Base-by-base conservation (phyloP, 2,797 vertebrate species). In the Diplodus puntazzo region DNA sequence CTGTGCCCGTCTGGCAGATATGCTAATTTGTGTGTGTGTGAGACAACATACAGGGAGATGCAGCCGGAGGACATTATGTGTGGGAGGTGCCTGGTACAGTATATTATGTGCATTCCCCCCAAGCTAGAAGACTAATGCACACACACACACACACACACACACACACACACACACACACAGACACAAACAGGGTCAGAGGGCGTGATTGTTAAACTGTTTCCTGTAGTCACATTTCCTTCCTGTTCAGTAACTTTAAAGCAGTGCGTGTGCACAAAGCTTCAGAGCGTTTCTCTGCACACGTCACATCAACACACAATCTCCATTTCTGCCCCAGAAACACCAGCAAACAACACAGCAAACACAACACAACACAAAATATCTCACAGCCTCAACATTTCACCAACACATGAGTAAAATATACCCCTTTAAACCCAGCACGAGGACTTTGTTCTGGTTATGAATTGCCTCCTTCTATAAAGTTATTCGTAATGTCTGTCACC, bases 151-250 rank as follows among this genome's bases (percentile, higher is more conserved):
- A 45, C 62, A 57, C 54, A 52, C 27, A 62, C 18, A 49, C 43
- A 30, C 27, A 25, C 48, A 58, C 60, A 39, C 25, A 46, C 18
- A 43, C 50, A 55, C 48, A 62, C 27, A 54, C 20, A 42, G 16
- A 70, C 67, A 80, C 69, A 85, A 42, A 89, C 55, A 64, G 45
- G 69, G 86, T 81, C 82, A 80, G 69, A 80, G 74, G 81, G 82
- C 16, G 58, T 86, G 80, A 90, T 89, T 91, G 91, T 92, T 85
- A 48, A 83, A 88, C 82, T 69, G 82, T 34, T 92, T 93, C 93
- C 91, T 91, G 92, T 81, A 85, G 88, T 93, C 85, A 87, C 13
- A 3, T 73, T 92, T 92, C 89, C 91, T 93, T 92, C 91, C 93
- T 92, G 89, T 90, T 90, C 53, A 89, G 89, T 71, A 91, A 91